Evolutionary conservation across 2,113 vertebrate species (phyloP).

Genomic region (Pavo muticus): DNA sequence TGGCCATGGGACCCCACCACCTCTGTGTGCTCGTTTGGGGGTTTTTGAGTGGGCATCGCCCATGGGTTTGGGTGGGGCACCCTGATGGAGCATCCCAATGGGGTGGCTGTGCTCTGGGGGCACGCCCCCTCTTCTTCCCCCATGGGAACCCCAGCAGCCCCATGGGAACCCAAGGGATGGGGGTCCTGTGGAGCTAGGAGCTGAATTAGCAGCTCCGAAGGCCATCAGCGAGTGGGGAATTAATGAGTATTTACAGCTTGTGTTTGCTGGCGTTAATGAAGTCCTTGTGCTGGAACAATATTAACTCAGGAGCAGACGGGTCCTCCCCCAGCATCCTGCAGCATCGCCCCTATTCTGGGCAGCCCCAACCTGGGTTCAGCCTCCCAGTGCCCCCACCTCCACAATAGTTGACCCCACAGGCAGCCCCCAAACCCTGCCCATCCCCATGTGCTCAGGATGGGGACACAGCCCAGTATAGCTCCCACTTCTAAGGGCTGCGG

Average conservation of each 20-base stretch:
- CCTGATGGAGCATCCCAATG: neutral
- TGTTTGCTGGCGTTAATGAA: neutral
- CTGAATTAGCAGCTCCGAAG: neutral
- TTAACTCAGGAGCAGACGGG: neutral
- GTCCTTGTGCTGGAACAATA: neutral
- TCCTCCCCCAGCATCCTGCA: fast-evolving
- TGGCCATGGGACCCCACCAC: neutral
- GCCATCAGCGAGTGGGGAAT: neutral
- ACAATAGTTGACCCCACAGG: neutral
- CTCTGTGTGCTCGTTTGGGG: neutral
- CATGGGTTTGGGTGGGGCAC: neutral
- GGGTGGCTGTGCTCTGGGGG: fast-evolving
- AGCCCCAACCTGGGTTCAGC: neutral
- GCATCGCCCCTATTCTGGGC: fast-evolving
- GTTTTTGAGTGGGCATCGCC: neutral
- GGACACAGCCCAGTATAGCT: neutral
- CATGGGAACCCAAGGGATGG: neutral
- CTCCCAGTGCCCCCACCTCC: neutral
- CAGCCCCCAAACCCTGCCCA: neutral
- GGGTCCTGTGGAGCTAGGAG: neutral
- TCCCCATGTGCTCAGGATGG: neutral
- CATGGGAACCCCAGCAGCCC: neutral
- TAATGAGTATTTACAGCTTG: slow-evolving; percentile 7
- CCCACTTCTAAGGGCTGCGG: neutral
- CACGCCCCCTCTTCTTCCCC: neutral